Percentiles rank a stretch among this genome's conserved stretches.
phyloP scores from a whole-genome alignment of 2,888 invertebrate species.

The Chorisops tibialis region DNA sequence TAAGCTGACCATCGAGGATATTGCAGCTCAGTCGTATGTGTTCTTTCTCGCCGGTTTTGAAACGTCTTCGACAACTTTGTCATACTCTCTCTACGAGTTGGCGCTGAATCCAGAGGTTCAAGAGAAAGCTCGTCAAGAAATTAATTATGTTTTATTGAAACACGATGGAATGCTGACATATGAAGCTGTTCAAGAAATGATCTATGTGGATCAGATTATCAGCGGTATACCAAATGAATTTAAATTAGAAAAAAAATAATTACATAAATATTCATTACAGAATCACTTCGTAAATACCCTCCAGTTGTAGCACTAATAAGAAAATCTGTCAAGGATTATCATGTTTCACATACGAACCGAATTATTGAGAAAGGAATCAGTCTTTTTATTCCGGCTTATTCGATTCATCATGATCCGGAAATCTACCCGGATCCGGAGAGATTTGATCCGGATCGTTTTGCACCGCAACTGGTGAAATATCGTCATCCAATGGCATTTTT shows the following conservation, averaged over 20 bases:
- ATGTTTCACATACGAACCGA: too few species aligned
- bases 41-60: constrained; percentile 41
- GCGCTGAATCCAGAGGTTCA: constrained; percentile 42
- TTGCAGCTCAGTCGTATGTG: not conserved
- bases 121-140: constrained; percentile 39
- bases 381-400: too few species aligned
- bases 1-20: not conserved
- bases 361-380: too few species aligned
- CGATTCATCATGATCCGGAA: too few species aligned
- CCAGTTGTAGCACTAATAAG: too few species aligned
- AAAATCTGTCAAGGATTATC: too few species aligned
- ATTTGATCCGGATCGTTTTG: too few species aligned
- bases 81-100: constrained; percentile 41
- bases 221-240: constrained; percentile 38
- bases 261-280: not conserved
- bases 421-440: too few species aligned
- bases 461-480: too few species aligned
- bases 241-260: too few species aligned
- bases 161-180: constrained; percentile 39
- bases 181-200: constrained; percentile 44
- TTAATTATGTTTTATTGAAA: constrained; percentile 35
- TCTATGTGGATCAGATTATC: constrained; percentile 43
- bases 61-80: constrained; percentile 43
- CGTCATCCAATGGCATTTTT: too few species aligned
- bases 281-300: not conserved